phyloP scores from a whole-genome alignment of 1,140 invertebrate species.

The Cyclargus thomasi region DNA sequence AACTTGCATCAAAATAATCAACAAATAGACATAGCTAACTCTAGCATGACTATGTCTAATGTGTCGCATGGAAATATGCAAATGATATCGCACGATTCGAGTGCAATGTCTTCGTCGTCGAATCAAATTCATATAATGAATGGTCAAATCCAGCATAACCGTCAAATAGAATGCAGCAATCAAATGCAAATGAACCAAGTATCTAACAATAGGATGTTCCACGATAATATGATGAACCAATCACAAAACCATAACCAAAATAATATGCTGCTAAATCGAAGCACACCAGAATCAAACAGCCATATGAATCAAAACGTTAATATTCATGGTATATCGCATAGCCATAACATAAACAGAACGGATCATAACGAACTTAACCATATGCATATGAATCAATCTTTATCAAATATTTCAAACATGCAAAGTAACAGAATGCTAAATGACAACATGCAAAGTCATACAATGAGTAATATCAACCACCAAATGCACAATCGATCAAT shows the following conservation, averaged over 20 bases:
- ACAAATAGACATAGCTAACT: constrained; percentile 47
- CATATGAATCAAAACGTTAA: constrained; percentile 59
- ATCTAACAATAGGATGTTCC: constrained; percentile 49
- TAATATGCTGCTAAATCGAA: constrained; percentile 54
- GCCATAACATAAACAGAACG: constrained; percentile 50
- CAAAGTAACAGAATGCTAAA: constrained; percentile 68
- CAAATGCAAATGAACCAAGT: constrained; percentile 60
- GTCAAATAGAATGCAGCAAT: constrained; percentile 47
- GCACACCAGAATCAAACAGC: constrained; percentile 50
- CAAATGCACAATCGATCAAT: constrained; percentile 63
- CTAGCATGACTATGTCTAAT: constrained; percentile 45
- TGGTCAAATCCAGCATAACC: constrained; percentile 65
- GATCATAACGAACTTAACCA: constrained; percentile 61
- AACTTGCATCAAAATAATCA: constrained; percentile 47
- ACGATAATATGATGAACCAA: constrained; percentile 53
- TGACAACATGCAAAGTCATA: constrained; percentile 61
- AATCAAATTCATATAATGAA: constrained; percentile 70
- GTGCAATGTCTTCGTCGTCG: constrained; percentile 38
- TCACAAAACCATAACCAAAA: constrained; percentile 52
- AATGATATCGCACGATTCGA: constrained; percentile 59
- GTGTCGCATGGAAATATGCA: constrained; percentile 58
- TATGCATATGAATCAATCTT: constrained; percentile 64
- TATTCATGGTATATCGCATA: constrained; percentile 55
- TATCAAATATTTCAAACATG: constrained; percentile 61
- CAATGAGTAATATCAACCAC: constrained; percentile 53